These are phyloP conservation scores for Oryzaephilus surinamensis DNA, from an alignment of 1,140 invertebrate genomes.

Conservation along the genomic window DNA sequence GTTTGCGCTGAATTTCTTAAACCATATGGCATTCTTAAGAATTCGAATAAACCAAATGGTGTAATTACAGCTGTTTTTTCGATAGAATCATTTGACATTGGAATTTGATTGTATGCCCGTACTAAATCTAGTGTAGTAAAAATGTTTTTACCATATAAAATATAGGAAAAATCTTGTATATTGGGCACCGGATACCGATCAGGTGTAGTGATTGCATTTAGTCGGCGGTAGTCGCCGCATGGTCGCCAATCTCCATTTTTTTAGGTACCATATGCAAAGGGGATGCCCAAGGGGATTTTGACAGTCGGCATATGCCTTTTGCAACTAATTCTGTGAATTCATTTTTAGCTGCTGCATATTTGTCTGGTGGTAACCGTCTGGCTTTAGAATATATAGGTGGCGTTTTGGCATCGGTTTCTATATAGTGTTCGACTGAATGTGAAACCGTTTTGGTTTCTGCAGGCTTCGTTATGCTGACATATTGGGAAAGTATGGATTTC, in stretches of 20 bases:
- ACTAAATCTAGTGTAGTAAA: slow-evolving; percentile 41
- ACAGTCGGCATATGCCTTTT: slow-evolving; percentile 21
- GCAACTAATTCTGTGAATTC: slow-evolving; percentile 23
- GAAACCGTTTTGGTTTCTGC: background rate
- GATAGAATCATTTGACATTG: no score
- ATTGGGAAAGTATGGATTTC: no score
- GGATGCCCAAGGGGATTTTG: slow-evolving; percentile 32
- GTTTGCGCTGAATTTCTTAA: slow-evolving; percentile 31
- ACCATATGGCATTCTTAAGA: slow-evolving; percentile 23
- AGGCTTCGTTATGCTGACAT: no score
- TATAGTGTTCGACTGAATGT: slow-evolving; percentile 18
- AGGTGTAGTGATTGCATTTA: slow-evolving; percentile 37
- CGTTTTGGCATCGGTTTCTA: slow-evolving; percentile 27
- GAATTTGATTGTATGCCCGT: slow-evolving; percentile 40
- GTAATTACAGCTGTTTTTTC: slow-evolving; percentile 33
- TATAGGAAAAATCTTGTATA: slow-evolving; percentile 26
- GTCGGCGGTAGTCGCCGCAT: slow-evolving; percentile 36
- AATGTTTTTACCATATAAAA: slow-evolving; percentile 29
- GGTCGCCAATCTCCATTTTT: slow-evolving; percentile 29
- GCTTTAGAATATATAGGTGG: slow-evolving; percentile 31
- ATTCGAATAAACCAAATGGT: slow-evolving; percentile 33
- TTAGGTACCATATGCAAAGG: slow-evolving; percentile 36
- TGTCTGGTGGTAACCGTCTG: slow-evolving; percentile 30
- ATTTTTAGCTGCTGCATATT: slow-evolving; percentile 25
- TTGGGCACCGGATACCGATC: slow-evolving; percentile 31